phyloP scores from a whole-genome alignment of 2,113 vertebrate genomes.

The Neodontobutis hainanensis region DNA sequence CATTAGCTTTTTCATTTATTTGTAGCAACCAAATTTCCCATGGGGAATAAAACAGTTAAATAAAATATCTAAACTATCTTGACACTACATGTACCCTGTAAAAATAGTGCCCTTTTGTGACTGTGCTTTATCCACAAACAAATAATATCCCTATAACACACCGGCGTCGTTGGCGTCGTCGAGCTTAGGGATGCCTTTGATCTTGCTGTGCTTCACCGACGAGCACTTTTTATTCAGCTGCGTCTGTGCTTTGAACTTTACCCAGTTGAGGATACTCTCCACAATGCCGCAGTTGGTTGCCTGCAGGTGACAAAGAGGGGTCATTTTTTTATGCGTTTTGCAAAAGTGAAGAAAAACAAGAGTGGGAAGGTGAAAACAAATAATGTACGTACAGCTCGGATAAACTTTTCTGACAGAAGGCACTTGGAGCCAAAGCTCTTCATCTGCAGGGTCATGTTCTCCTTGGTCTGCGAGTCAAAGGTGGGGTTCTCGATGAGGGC shows the following conservation, averaged over 20 bases:
- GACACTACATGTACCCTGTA: too few species aligned
- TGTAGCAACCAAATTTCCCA: too few species aligned
- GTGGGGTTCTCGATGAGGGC: slow-evolving; percentile 96
- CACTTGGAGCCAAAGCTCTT: slow-evolving; percentile 99
- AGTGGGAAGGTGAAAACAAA: not conserved
- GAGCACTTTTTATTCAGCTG: slow-evolving; percentile 99
- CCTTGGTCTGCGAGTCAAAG: slow-evolving; percentile 99
- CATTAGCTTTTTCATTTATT: too few species aligned
- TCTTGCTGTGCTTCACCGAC: slow-evolving; percentile 98
- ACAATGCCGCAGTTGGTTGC: slow-evolving; percentile 98
- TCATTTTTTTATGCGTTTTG: not conserved
- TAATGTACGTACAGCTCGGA: slow-evolving; percentile 87
- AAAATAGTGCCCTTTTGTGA: not conserved
- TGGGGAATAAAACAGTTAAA: too few species aligned
- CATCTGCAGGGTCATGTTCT: slow-evolving; percentile 98
- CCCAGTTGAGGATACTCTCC: slow-evolving; percentile 99
- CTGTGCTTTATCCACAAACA: not conserved
- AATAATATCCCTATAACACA: slow-evolving; percentile 64
- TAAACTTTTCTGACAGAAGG: slow-evolving; percentile 92
- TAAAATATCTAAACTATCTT: too few species aligned
- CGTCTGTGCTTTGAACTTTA: slow-evolving; percentile 98
- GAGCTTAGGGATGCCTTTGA: slow-evolving; percentile 98
- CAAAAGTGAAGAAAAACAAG: not conserved
- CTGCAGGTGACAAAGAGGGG: slow-evolving; percentile 68
- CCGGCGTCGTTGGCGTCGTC: slow-evolving; percentile 98